Evolutionary conservation across 2,113 vertebrate species (phyloP).

Genomic region (Excalfactoria chinensis): DNA sequence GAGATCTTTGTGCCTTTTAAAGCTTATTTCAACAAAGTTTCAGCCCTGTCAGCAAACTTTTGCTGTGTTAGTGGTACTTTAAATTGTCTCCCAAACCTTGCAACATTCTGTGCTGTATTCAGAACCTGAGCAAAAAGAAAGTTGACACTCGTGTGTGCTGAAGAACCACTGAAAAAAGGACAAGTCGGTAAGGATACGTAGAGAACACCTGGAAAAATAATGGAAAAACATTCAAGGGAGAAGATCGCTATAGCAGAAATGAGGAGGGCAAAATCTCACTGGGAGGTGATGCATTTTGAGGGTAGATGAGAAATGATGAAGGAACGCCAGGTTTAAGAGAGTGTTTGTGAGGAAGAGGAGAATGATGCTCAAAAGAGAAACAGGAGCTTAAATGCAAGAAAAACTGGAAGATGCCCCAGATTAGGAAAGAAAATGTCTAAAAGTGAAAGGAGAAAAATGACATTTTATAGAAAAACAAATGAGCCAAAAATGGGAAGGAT

Average conservation of each 20-base stretch:
- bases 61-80: background rate
- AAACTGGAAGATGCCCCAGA: background rate
- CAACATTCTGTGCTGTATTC: background rate
- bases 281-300: background rate
- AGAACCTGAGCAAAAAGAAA: background rate
- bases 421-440: background rate
- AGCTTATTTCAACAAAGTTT: background rate
- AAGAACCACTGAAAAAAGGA: background rate
- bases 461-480: background rate
- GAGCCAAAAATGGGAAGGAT: background rate
- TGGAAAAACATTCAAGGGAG: background rate
- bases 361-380: background rate
- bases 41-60: background rate
- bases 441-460: background rate
- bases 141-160: background rate
- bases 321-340: background rate
- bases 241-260: background rate
- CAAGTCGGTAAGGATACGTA: background rate
- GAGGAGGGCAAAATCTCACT: background rate
- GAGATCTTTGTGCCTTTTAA: background rate
- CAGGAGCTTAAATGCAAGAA: background rate
- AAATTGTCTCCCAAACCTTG: background rate
- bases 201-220: background rate
- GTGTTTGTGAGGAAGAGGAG: background rate
- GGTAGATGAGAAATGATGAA: background rate